Percentiles rank a stretch among this genome's conserved stretches.
Conservation (phyloP, 2,113 vertebrate species). For the Campylorhamphus procurvoides region DNA sequence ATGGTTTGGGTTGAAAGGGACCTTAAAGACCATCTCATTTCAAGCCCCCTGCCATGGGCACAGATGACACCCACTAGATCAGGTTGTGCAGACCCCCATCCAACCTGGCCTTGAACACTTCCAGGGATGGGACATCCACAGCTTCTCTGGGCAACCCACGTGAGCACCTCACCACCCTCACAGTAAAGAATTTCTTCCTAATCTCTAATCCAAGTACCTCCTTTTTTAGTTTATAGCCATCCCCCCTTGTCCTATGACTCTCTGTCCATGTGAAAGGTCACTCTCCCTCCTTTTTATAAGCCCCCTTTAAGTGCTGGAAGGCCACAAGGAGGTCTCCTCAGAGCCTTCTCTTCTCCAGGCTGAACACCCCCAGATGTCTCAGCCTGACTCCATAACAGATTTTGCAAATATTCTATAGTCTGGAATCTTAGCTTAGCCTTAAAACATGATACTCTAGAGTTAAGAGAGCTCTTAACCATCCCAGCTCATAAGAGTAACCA, state of each 20-base stretch:
- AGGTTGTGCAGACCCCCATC: background rate
- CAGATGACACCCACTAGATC: background rate
- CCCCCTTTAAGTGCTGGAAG: background rate
- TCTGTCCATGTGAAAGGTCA: rapidly evolving
- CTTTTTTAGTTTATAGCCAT: background rate
- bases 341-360: background rate
- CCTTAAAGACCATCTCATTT: background rate
- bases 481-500: background rate
- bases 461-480: background rate
- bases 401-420: background rate
- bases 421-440: background rate
- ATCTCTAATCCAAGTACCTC: background rate
- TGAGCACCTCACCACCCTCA: background rate
- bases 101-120: background rate
- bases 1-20: background rate
- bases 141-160: background rate
- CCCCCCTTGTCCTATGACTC: background rate
- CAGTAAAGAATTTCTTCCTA: background rate
- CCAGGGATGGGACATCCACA: background rate
- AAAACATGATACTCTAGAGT: background rate
- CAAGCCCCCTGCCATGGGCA: background rate
- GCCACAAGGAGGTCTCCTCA: rapidly evolving
- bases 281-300: background rate
- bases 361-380: background rate
- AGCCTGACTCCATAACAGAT: background rate